Evolutionary conservation across 2,888 invertebrate species (phyloP), one percentile per base, ranked within the genome.

Genomic region (Agrotis clavis): DNA sequence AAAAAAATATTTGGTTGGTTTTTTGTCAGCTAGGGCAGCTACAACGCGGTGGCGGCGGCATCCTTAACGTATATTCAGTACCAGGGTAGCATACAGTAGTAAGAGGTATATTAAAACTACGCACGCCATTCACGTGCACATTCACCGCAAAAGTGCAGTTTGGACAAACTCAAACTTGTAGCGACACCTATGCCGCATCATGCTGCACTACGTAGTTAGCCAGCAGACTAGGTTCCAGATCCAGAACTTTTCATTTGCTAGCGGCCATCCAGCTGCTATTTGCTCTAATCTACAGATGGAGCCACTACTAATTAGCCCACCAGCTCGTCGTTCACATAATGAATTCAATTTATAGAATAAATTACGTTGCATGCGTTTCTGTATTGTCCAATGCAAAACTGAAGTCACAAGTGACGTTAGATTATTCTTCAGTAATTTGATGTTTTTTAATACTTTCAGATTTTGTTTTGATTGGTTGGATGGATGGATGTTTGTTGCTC

Each of bases 251-350:
- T 41, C 19, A 14, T n/a, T 64, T 21, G 11, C 16, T 4, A 13
- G 16, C 35, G 19, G 19, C 19, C 6, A 7, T 30, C 51, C 21
- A 25, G 18, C 13, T 51, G 35, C 35, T 21, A 11, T 41, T 30
- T 56, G 63, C 16, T 21, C 4, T 19, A 72, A 21, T 41, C 7
- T 50, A 72, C n/a, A 72, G 73, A 73, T 72, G 64, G 73, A 63
- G 64, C 50, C 30, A 73, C 56, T 45, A n/a, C 1, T 9, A n/a
- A 16, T 19, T 7, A 16, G 7, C 6, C 5, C 4, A 11, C 47
- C 18, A 14, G 14, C n/a, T 25, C 6, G 4, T 18, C 0, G 14
- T 1, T 47, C 1, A 21, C 13, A n/a, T 61, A 14, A 5, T 66
- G 13, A 13, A 3, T 0, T 25, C 1, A 25, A 25, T 25, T 2